Base-by-base conservation (phyloP, 1,140 invertebrate species). In the Papilio xuthus region DNA sequence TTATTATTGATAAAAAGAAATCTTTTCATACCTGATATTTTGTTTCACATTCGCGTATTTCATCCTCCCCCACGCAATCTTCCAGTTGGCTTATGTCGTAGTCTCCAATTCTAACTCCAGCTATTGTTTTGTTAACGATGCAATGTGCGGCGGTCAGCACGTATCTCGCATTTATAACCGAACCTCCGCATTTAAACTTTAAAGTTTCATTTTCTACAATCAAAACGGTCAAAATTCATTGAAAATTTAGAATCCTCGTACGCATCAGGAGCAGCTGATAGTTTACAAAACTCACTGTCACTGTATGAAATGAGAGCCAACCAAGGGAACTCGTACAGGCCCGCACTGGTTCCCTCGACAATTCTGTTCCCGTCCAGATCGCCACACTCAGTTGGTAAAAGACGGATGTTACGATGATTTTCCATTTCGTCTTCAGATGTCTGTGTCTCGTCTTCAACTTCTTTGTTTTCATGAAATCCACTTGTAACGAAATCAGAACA, bases 71-170 rank as follows among this genome's bases (percentile, higher is more conserved):
- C 37, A 81, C 79, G 13, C 84, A 85, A 63, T 85, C 82, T 1
- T 47, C 79, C 6, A 18, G 37, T 32, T 70, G 63, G 13, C 37
- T 47, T 2, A 82, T 53, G 26, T 85, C 84, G 6, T 80, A 82
- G 10, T 85, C 83, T 23, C 84, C 84, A 18, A 85, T 63, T 15
- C 84, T 78, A 9, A 85, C 80, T 3, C 79, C 79, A 8, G 69
- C 77, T 26, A 82, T 78, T 9, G 63, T 75, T 20, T 78, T 74
- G 20, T 75, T 23, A 3, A 18, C 77, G 0, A 50, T 80, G 70
- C 85, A 86, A 18, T 83, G 82, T 6, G 80, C 85, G 12, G 83
- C 83, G 2, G 85, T 86, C 44, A 86, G 70, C 20, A 86, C 81
- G 74, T 84, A 85, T 47, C 72, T 75, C 0, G 77, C 72, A 28